These are phyloP conservation scores for Pomacea canaliculata DNA, from an alignment of 2,888 invertebrate genomes.

Conservation along the genomic window DNA sequence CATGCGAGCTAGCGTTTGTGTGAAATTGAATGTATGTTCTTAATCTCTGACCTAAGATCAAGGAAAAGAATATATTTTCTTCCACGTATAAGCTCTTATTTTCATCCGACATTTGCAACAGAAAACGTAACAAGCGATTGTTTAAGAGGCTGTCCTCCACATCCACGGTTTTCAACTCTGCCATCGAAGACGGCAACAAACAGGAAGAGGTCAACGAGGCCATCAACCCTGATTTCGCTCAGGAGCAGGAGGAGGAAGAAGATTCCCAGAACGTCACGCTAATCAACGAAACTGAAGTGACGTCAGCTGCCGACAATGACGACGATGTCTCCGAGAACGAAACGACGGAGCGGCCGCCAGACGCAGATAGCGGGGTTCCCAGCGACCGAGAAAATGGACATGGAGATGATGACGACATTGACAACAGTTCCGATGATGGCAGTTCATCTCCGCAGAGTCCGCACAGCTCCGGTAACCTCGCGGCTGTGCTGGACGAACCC, in stretches of 20 bases:
- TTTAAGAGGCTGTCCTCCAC: background rate
- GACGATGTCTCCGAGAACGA: background rate
- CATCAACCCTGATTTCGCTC: background rate
- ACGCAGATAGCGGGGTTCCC: conserved; percentile 35
- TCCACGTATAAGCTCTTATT: too few relatives aligned
- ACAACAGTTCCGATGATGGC: background rate
- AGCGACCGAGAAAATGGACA: conserved; percentile 8
- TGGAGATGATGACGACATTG: background rate
- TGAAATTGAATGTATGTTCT: too few relatives aligned
- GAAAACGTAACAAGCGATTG: background rate
- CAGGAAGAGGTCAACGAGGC: background rate
- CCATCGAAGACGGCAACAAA: background rate
- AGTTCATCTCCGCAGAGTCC: background rate
- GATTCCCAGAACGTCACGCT: too few relatives aligned
- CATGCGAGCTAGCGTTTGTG: too few relatives aligned
- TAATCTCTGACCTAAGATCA: too few relatives aligned
- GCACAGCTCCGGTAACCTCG: background rate
- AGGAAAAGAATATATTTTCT: too few relatives aligned
- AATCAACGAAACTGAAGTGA: background rate
- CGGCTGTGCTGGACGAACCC: background rate
- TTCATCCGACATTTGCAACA: background rate
- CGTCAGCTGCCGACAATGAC: too few relatives aligned
- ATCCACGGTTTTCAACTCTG: background rate
- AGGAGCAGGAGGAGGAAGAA: background rate
- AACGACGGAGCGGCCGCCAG: conserved; percentile 25